Evolutionary conservation across 1,140 invertebrate species (phyloP), one percentile per base, ranked within the genome.

Genomic region (Aphelenchoides avenae): DNA sequence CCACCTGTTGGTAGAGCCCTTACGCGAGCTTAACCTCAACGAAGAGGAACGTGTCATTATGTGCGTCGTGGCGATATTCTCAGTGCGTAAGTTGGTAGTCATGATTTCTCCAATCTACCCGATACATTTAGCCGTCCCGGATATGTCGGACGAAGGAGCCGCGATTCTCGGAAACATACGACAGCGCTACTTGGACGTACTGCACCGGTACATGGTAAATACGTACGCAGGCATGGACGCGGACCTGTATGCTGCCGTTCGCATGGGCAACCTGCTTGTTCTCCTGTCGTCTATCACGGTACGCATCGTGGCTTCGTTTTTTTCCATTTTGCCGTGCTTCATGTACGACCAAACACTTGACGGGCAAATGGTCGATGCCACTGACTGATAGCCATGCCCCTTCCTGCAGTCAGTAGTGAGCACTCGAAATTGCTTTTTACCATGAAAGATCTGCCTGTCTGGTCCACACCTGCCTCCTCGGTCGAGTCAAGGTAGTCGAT

Each of bases 261-360:
- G 61, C 30, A 37, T 63, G 30, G 63, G 62, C 7, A 13, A 61
- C 30, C 18, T 57, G 1, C 44, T 66, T 30, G 20, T 52, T 18
- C 6, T 64, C 9, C 18, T 62, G 30, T 59, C 61, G 4, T 62
- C 61, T 4, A 64, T 64, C 42, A 64, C 61, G 6, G 55, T 59
- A 60, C 26, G 52, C 1, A 52, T 13, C 2, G 15, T 5, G 11
- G 6, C 18, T 22, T 13, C 7, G 26, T 18, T 6, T 15, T 20
- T 30, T 7, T 7, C 1, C 11, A 15, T 47, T 26, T 47, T 7
- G n/a, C n/a, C n/a, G n/a, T n/a, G n/a, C n/a, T n/a, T n/a, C n/a
- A n/a, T n/a, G n/a, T n/a, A n/a, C n/a, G n/a, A n/a, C n/a, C n/a
- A n/a, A n/a, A n/a, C n/a, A n/a, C n/a, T n/a, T n/a, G n/a, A n/a